Base-by-base conservation (phyloP, 23 tunicate species). In the Phallusia fumigata region DNA sequence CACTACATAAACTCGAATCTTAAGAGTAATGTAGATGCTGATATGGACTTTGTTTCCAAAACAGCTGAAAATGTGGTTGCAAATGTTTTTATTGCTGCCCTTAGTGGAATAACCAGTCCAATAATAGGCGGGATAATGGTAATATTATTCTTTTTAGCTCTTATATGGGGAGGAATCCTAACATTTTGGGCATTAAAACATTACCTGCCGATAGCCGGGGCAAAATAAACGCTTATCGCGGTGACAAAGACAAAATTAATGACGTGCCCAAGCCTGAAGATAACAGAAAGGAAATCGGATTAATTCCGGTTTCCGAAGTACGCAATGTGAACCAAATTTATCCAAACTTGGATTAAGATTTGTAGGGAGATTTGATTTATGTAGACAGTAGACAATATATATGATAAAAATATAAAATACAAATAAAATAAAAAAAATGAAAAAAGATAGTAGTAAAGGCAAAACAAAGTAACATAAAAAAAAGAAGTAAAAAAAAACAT, bases 81-180 rank as follows among this genome's bases (percentile, higher is more conserved):
- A 6, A 58, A 58, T 58, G 69, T 58, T 58, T 58, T 58, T 58
- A 58, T 58, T 58, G 69, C 69, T 58, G 69, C 69, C 69, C 8
- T 58, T 58, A 58, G 69, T 24, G 28, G 28, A 11, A 58, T 58
- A 6, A 58, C 69, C 11, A 58, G 69, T 24, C 69, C 69, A 6
- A 6, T 58, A 1, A 58, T 58, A 6, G 69, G 69, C 3, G 69
- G 69, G 3, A 58, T 58, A 11, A 58, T 58, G 16, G 28, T 58
- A 3, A 58, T 58, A 1, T 58, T 58, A 21, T 58, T 58, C 69
- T 58, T 58, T 58, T 58, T 58, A 24, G 69, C 69, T 3, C 69
- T 58, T 1, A 58, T 58, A 6, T 58, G 69, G 69, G 69, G 69
- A 6, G 69, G 69, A 58, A 58, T 58, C 16, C 69, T 58, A 58